Evolutionary conservation across 2,797 vertebrate species (phyloP).

Genomic region (Halcyon badia): DNA sequence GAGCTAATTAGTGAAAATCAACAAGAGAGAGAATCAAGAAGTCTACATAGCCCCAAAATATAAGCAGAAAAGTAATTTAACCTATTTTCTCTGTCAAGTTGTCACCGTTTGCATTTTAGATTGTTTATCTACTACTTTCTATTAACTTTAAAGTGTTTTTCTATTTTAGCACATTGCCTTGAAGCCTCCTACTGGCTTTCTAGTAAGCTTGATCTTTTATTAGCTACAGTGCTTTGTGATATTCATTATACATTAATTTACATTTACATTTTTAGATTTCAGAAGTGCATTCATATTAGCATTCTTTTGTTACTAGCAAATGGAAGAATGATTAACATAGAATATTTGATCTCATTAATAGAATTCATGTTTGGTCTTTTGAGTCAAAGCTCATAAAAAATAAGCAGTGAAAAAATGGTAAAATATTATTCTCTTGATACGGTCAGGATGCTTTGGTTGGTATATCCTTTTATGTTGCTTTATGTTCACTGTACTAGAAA

Average conservation of each 20-base stretch:
- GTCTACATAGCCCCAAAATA: neutral
- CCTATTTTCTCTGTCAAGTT: neutral
- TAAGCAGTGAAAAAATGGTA: neutral
- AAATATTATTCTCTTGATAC: neutral
- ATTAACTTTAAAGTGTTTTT: conserved; percentile 37
- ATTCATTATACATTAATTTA: conserved; percentile 31
- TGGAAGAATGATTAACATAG: conserved; percentile 59
- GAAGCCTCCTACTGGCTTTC: neutral
- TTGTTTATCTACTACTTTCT: conserved; percentile 23
- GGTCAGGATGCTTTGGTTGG: neutral
- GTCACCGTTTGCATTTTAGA: neutral
- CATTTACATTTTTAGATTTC: conserved; percentile 56
- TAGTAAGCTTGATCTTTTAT: conserved; percentile 61
- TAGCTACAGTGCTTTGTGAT: conserved; percentile 28
- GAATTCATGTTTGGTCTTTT: conserved; percentile 55
- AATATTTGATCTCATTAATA: conserved; percentile 65
- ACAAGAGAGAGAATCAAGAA: neutral
- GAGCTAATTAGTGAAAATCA: neutral
- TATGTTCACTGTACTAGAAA: conserved; percentile 43
- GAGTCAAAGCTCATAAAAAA: conserved; percentile 34
- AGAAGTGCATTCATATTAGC: conserved; percentile 60
- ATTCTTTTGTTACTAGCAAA: conserved; percentile 48
- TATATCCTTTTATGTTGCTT: conserved; percentile 12
- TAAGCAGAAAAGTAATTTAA: neutral
- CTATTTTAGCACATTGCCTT: conserved; percentile 31